Conservation (phyloP, 2,888 invertebrate species). For the Apotomis turbidana region DNA sequence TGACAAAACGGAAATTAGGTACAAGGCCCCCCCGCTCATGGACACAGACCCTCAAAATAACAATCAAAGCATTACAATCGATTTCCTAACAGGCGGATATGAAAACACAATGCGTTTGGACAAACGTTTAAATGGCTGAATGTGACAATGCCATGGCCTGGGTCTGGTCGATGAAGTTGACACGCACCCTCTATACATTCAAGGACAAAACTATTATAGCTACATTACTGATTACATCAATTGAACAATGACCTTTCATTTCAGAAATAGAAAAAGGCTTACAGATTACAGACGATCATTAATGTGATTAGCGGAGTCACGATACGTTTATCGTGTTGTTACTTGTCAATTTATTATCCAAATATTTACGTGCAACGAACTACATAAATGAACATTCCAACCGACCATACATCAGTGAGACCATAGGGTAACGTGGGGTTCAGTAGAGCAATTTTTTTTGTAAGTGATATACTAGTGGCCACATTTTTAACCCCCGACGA, state of each 20-base stretch:
- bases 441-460: too few relatives aligned
- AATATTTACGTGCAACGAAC: not conserved
- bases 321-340: not conserved
- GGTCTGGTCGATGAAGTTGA: conserved; percentile 33
- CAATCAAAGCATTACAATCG: conserved; percentile 42
- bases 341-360: not conserved
- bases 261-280: conserved; percentile 31
- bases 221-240: conserved; percentile 17
- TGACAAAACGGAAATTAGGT: conserved; percentile 22
- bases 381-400: too few relatives aligned
- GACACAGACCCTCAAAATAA: conserved; percentile 33
- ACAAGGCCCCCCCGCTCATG: conserved; percentile 31
- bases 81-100: conserved; percentile 48
- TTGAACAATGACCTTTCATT: conserved; percentile 37
- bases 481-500: too few relatives aligned
- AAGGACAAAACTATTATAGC: conserved; percentile 23
- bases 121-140: conserved; percentile 36
- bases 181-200: conserved; percentile 39
- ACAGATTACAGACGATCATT: not conserved
- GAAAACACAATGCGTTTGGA: conserved; percentile 45
- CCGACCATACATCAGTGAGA: too few relatives aligned
- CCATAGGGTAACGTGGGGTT: too few relatives aligned
- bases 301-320: not conserved
- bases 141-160: conserved; percentile 40
- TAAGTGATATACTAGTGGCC: too few relatives aligned